These are phyloP conservation scores for Amblyjoppa fuscipennis DNA, from an alignment of 2,888 invertebrate genomes.

Conservation along the genomic window DNA sequence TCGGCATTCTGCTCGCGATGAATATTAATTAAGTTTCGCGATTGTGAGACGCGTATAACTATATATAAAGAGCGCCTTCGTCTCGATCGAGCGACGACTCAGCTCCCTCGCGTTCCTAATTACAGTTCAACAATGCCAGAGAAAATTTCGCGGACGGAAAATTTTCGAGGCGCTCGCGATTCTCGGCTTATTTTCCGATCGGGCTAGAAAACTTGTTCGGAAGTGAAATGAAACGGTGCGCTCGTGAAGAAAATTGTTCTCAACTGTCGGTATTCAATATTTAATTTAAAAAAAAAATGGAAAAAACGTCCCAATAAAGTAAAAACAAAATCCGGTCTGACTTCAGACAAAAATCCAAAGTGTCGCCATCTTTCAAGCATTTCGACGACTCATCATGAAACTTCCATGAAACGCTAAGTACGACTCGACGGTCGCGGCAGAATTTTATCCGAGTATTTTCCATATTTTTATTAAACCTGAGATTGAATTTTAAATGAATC, in stretches of 20 bases:
- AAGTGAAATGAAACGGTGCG: neutral
- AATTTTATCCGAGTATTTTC: no score
- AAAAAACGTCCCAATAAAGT: neutral
- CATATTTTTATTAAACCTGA: neutral
- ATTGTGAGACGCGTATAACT: slow-evolving; percentile 59
- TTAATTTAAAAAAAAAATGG: neutral
- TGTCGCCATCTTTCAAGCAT: no score
- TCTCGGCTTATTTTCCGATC: neutral
- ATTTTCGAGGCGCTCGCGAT: slow-evolving; percentile 8
- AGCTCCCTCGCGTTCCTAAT: slow-evolving; percentile 40
- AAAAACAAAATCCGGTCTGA: neutral
- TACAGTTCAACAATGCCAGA: slow-evolving; percentile 58
- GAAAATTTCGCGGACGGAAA: slow-evolving; percentile 62
- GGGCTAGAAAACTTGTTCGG: neutral
- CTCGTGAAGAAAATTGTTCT: neutral
- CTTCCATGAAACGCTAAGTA: no score
- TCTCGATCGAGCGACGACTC: slow-evolving; percentile 29
- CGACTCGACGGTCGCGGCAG: no score
- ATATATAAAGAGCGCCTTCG: slow-evolving; percentile 11
- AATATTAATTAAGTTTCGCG: slow-evolving; percentile 77
- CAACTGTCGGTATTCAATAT: neutral
- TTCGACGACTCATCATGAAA: no score
- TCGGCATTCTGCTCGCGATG: slow-evolving; percentile 67
- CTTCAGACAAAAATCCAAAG: no score
- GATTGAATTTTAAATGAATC: neutral